phyloP scores from a whole-genome alignment of 2,797 vertebrate species.

The Acipenser ruthenus region DNA sequence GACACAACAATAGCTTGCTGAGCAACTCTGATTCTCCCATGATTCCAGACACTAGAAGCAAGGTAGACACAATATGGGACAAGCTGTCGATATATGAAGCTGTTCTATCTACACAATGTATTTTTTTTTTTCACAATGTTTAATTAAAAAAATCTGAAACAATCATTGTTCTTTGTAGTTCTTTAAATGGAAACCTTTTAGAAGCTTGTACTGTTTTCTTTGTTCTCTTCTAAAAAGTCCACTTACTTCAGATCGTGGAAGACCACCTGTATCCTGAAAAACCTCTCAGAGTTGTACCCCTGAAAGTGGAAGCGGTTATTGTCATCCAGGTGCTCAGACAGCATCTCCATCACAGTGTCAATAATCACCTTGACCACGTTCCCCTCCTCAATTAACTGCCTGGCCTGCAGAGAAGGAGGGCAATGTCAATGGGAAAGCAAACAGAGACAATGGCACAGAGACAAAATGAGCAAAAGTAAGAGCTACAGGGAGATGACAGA shows the following conservation, averaged over 20 bases:
- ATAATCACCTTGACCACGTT: constrained; percentile 85
- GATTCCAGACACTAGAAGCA: too few species aligned
- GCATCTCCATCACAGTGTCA: constrained; percentile 81
- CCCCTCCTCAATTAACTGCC: constrained; percentile 87
- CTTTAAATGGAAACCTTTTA: too few species aligned
- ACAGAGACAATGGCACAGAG: too few species aligned
- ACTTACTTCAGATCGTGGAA: constrained; percentile 91
- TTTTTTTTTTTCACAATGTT: too few species aligned
- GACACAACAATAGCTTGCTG: constrained; percentile 27
- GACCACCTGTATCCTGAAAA: constrained; percentile 80
- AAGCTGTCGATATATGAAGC: too few species aligned
- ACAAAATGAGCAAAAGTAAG: too few species aligned
- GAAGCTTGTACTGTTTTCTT: not conserved
- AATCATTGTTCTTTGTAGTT: too few species aligned
- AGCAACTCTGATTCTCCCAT: not conserved
- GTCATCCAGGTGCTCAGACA: constrained; percentile 79
- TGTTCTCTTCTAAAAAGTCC: too few species aligned
- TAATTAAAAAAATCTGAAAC: too few species aligned
- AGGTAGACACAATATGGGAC: too few species aligned
- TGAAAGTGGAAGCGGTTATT: constrained; percentile 91
- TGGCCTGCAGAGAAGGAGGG: constrained; percentile 59
- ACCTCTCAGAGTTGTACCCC: constrained; percentile 85
- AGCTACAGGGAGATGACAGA: too few species aligned
- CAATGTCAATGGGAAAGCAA: too few species aligned
- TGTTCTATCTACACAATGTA: not conserved